A percentile compares a stretch with the other conserved stretches of the same genome.
Conservation (phyloP, 2,888 invertebrate species). For the Rapana venosa region DNA sequence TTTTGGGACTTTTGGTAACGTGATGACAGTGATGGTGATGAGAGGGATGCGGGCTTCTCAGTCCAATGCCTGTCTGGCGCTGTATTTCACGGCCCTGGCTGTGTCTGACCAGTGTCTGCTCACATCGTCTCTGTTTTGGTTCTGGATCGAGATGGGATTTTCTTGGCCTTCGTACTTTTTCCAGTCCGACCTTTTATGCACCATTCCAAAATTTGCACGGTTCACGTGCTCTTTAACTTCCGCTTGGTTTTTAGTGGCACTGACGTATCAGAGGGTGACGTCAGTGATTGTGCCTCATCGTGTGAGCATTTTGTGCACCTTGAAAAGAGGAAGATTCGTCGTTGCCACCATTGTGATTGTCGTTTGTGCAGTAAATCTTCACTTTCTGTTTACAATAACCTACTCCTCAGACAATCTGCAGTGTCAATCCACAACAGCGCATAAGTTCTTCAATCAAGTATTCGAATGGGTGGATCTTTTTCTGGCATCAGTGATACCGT, state of each 20-base stretch:
- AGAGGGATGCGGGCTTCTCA: neutral
- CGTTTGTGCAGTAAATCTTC: neutral
- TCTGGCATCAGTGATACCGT: neutral
- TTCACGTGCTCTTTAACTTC: neutral
- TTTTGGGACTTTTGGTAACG: neutral
- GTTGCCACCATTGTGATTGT: neutral
- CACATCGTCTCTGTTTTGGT: neutral
- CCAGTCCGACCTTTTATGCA: neutral
- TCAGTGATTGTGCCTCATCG: neutral
- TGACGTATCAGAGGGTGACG: neutral
- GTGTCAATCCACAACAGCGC: neutral
- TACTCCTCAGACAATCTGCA: no score
- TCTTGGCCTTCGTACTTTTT: neutral
- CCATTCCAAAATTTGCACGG: neutral
- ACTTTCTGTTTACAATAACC: neutral
- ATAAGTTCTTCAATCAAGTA: neutral
- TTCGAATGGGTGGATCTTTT: neutral
- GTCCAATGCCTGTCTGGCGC: neutral
- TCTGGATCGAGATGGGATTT: neutral
- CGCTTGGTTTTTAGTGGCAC: neutral
- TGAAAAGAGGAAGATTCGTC: neutral
- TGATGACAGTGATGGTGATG: neutral
- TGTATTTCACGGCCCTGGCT: neutral
- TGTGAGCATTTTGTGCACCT: neutral
- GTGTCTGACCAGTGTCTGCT: neutral